A percentile compares a stretch with the other conserved stretches of the same genome.
These are phyloP conservation scores for Nasonia longicornis DNA, from an alignment of 1,140 invertebrate genomes.

Conservation along the genomic window DNA sequence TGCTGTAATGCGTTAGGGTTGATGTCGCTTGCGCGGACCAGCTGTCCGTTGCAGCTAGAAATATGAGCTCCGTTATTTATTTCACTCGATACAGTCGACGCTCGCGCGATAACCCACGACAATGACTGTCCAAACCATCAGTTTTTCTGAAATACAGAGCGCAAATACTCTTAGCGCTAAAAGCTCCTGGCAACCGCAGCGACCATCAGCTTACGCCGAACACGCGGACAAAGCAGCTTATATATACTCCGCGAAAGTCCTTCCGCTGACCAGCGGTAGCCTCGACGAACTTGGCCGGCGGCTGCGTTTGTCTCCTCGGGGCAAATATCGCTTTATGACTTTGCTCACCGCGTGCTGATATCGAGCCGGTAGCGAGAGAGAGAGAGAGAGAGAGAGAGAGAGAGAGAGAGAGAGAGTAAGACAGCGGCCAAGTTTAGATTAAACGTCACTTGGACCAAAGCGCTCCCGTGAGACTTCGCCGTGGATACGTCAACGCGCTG, in stretches of 20 bases:
- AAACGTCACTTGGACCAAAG: slow-evolving; percentile 18
- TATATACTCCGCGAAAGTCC: background rate
- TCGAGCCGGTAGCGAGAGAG: background rate
- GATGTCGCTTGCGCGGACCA: too few relatives aligned
- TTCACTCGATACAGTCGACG: background rate
- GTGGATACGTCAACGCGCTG: background rate
- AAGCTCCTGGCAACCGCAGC: too few relatives aligned
- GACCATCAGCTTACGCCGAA: too few relatives aligned
- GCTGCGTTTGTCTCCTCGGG: slow-evolving; percentile 9
- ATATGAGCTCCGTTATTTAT: background rate
- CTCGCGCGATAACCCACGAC: too few relatives aligned
- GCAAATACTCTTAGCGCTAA: too few relatives aligned
- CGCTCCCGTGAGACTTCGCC: background rate
- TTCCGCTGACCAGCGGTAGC: background rate
- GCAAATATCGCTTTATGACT: slow-evolving; percentile 30
- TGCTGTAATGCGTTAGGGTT: background rate
- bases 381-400: background rate
- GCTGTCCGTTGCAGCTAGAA: background rate
- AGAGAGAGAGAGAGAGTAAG: background rate
- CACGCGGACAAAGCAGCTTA: background rate
- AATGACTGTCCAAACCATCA: too few relatives aligned
- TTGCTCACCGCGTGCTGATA: background rate
- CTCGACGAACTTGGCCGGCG: slow-evolving; percentile 1
- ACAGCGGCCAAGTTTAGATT: slow-evolving; percentile 22
- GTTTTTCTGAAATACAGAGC: too few relatives aligned